A percentile compares a stretch with the other conserved stretches of the same genome.
Evolutionary conservation across 2,113 vertebrate species (phyloP).

Genomic region (Coptodon bakossiorum): DNA sequence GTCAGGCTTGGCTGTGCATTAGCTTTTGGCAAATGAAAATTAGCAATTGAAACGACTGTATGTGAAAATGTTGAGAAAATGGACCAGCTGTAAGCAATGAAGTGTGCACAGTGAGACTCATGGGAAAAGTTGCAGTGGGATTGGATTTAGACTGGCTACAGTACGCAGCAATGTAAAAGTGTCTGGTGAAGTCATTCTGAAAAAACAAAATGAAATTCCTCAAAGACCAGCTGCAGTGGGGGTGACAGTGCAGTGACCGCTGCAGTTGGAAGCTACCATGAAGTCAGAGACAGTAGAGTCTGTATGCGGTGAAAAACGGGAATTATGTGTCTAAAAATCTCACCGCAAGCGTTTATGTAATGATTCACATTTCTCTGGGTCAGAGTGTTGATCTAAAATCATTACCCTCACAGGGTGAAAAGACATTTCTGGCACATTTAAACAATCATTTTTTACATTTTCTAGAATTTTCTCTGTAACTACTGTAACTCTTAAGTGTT

Average conservation of each 20-base stretch:
- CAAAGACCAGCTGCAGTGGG: slow-evolving; percentile 11
- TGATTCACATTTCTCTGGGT: neutral
- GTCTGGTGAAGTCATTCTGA: slow-evolving; percentile 56
- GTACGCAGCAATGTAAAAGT: slow-evolving; percentile 11
- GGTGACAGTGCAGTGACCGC: slow-evolving; percentile 11
- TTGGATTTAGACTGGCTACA: slow-evolving; percentile 35
- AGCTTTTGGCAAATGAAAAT: neutral
- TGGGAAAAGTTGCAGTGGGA: slow-evolving; percentile 65
- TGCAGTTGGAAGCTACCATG: slow-evolving; percentile 10
- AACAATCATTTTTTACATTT: neutral
- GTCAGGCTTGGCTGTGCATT: neutral
- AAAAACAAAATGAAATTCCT: slow-evolving; percentile 25
- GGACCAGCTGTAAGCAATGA: slow-evolving; percentile 74
- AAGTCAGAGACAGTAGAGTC: neutral
- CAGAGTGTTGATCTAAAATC: neutral
- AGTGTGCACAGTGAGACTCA: slow-evolving; percentile 42
- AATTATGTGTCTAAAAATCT: neutral
- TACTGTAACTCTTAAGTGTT: neutral
- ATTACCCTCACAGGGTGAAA: neutral
- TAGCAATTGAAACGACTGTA: neutral
- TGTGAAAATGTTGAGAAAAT: slow-evolving; percentile 1
- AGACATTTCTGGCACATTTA: neutral
- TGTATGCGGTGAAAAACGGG: neutral
- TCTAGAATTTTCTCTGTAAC: neutral
- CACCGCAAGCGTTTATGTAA: neutral